These are phyloP conservation scores for Archilochus colubris DNA, from an alignment of 2,113 vertebrate species.

Conservation along the genomic window DNA sequence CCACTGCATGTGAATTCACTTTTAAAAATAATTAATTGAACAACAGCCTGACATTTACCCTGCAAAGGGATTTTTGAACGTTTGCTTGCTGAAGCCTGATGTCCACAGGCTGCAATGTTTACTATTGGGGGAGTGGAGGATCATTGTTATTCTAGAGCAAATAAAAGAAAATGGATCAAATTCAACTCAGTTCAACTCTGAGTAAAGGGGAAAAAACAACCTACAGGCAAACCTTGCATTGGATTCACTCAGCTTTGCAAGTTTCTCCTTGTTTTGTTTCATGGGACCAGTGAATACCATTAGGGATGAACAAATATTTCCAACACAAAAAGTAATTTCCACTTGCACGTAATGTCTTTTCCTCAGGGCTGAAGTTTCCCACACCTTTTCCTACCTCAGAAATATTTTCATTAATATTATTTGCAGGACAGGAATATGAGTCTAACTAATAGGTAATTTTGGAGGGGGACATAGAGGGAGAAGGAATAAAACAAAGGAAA, in stretches of 20 bases:
- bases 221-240: not conserved
- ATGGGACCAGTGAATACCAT: not conserved
- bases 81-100: slow-evolving; percentile 58
- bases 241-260: not conserved
- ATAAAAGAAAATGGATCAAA: slow-evolving; percentile 52
- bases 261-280: not conserved
- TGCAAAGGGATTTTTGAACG: slow-evolving; percentile 38
- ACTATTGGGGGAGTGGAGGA: slow-evolving; percentile 15
- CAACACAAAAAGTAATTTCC: slow-evolving; percentile 31
- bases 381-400: not conserved
- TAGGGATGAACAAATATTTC: slow-evolving; percentile 15
- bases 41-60: slow-evolving; percentile 66
- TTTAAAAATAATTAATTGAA: slow-evolving; percentile 64
- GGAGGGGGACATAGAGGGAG: not conserved
- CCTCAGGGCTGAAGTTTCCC: not conserved
- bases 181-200: slow-evolving; percentile 22
- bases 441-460: not conserved
- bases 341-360: not conserved
- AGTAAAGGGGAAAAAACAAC: not conserved
- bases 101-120: slow-evolving; percentile 38
- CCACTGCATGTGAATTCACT: slow-evolving; percentile 43
- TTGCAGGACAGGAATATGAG: not conserved
- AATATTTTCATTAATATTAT: not conserved
- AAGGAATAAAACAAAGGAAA: not conserved
- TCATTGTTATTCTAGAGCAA: slow-evolving; percentile 56